Evolutionary conservation across 2,888 invertebrate genomes (phyloP).

Genomic region (Periphyllus acericola): DNA sequence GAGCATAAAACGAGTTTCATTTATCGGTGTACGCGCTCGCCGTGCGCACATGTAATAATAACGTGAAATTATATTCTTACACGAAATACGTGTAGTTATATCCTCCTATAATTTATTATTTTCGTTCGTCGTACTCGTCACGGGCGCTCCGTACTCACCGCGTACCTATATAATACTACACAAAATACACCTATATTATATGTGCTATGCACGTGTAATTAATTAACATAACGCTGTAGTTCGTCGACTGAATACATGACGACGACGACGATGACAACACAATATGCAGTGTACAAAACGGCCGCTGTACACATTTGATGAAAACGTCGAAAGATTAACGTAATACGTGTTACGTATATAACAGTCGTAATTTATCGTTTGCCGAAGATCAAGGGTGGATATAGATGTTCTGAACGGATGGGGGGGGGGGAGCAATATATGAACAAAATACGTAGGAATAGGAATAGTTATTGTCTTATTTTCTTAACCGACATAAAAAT

Average conservation of each 20-base stretch:
- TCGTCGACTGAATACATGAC: background rate
- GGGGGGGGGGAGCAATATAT: no score
- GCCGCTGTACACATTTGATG: background rate
- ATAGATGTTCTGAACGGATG: no score
- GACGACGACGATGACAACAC: background rate
- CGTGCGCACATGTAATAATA: background rate
- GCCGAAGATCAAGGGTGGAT: background rate
- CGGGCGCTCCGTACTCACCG: background rate
- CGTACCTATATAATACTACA: background rate
- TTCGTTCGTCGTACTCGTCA: background rate
- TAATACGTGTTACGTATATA: no score
- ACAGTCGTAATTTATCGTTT: background rate
- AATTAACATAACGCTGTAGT: background rate
- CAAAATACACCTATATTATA: no score
- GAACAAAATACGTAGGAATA: no score
- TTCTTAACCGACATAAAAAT: no score
- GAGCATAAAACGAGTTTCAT: background rate
- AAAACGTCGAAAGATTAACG: background rate
- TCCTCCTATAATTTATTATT: conserved; percentile 19
- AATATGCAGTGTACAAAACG: background rate
- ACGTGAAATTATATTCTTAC: background rate
- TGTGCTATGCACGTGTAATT: background rate
- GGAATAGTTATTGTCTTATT: no score
- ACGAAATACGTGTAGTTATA: background rate
- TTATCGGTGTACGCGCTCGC: background rate